Conservation (phyloP, 2,797 vertebrate species). For the Anabas testudineus region DNA sequence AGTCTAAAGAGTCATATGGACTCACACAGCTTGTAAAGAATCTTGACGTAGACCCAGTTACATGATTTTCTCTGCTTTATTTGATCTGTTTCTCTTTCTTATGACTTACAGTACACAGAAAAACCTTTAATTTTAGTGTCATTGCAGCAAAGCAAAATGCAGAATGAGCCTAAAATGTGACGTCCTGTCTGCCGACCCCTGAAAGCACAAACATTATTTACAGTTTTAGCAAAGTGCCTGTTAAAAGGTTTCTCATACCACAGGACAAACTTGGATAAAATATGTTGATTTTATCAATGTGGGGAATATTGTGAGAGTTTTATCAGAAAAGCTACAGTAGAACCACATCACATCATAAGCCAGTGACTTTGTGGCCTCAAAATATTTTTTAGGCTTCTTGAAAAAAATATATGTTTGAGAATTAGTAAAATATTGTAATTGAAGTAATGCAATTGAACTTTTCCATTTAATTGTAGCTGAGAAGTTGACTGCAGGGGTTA, state of each 20-base stretch:
- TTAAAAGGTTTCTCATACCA: conserved; percentile 55
- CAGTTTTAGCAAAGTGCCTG: conserved; percentile 58
- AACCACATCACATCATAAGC: neutral
- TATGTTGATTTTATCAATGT: conserved; percentile 9
- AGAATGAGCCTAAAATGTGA: conserved; percentile 43
- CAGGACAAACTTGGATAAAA: conserved; percentile 19
- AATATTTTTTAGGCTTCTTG: neutral
- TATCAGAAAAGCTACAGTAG: neutral
- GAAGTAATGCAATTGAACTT: neutral
- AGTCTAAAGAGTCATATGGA: conserved; percentile 1
- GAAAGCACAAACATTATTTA: conserved; percentile 55
- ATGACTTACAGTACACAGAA: neutral
- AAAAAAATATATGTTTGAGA: neutral
- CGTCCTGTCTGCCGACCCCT: neutral
- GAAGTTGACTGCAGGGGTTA: conserved; percentile 22
- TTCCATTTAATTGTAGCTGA: neutral
- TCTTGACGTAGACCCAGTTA: neutral
- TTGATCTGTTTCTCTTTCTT: neutral
- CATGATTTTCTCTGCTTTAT: neutral
- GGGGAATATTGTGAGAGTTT: neutral
- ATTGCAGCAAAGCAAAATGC: conserved; percentile 5
- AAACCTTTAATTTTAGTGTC: conserved; percentile 2
- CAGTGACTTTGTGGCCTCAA: neutral
- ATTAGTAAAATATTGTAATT: conserved; percentile 2
- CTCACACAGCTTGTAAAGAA: neutral